phyloP scores from a whole-genome alignment of 1,140 invertebrate species.

The Saccostrea cuccullata region DNA sequence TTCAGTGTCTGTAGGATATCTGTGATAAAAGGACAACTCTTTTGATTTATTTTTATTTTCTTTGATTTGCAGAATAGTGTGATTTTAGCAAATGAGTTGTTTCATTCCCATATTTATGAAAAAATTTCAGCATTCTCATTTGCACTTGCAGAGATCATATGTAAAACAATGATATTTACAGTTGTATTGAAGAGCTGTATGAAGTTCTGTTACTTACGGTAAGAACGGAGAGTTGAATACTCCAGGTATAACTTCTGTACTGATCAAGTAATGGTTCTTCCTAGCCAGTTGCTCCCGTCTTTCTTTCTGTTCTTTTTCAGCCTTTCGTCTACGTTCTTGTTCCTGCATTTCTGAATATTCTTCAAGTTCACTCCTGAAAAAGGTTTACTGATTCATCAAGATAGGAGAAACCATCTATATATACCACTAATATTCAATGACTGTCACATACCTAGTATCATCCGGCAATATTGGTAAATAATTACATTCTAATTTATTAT shows the following conservation, averaged over 20 bases:
- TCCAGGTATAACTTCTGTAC: conserved; percentile 77
- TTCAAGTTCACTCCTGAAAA: conserved; percentile 72
- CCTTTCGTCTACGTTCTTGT: conserved; percentile 61
- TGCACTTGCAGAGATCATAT: too few species aligned
- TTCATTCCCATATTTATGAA: too few species aligned
- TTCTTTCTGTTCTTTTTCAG: conserved; percentile 65
- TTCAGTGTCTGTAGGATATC: conserved; percentile 73
- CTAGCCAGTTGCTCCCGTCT: conserved; percentile 70
- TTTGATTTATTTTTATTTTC: background rate
- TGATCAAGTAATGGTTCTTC: conserved; percentile 77
- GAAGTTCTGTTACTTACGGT: conserved; percentile 66
- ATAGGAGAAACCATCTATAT: too few species aligned
- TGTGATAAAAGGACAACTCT: conserved; percentile 38
- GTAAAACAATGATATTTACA: too few species aligned
- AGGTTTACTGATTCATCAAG: background rate
- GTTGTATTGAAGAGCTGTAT: background rate
- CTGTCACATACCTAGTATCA: too few species aligned
- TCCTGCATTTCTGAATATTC: conserved; percentile 76
- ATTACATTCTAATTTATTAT: background rate
- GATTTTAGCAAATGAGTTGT: too few species aligned
- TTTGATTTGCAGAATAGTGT: too few species aligned
- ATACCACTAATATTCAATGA: too few species aligned
- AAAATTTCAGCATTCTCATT: too few species aligned
- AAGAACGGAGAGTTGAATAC: conserved; percentile 78
- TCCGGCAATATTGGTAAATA: background rate